Evolutionary conservation across 2,113 vertebrate genomes (phyloP).

Genomic region (Indri indri): DNA sequence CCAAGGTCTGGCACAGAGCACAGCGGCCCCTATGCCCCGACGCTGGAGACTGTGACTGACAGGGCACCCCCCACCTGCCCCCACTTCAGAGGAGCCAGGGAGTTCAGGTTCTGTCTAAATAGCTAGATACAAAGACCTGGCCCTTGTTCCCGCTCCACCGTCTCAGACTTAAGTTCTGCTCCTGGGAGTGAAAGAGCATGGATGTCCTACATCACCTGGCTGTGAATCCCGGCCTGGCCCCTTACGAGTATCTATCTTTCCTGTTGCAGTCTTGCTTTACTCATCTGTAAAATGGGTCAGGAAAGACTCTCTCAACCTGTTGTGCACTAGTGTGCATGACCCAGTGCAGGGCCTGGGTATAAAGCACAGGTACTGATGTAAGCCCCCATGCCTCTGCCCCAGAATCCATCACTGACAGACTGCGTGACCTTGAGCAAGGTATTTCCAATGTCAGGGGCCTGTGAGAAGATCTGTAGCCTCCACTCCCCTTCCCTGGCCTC

Average conservation of each 20-base stretch:
- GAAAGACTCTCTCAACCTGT: neutral
- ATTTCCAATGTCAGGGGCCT: neutral
- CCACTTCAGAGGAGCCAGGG: neutral
- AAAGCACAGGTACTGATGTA: neutral
- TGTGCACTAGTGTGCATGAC: accelerated
- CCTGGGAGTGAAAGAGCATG: neutral
- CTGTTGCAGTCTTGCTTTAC: neutral
- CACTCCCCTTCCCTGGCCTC: neutral
- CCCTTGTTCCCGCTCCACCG: accelerated
- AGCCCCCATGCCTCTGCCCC: neutral
- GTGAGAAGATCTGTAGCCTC: neutral
- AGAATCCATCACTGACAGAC: neutral
- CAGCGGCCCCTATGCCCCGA: neutral
- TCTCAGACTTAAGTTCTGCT: neutral
- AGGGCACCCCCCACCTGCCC: no score
- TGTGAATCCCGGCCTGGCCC: neutral
- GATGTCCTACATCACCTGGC: neutral
- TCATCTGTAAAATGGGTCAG: neutral
- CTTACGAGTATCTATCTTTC: neutral
- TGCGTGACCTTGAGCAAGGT: neutral
- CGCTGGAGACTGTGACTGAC: neutral
- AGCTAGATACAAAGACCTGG: neutral
- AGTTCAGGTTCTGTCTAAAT: neutral
- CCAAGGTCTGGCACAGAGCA: accelerated
- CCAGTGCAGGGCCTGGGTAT: neutral